Conservation (phyloP, 30 jellyfish, hydroid and myxozoan species). For the Mastigias papua region DNA sequence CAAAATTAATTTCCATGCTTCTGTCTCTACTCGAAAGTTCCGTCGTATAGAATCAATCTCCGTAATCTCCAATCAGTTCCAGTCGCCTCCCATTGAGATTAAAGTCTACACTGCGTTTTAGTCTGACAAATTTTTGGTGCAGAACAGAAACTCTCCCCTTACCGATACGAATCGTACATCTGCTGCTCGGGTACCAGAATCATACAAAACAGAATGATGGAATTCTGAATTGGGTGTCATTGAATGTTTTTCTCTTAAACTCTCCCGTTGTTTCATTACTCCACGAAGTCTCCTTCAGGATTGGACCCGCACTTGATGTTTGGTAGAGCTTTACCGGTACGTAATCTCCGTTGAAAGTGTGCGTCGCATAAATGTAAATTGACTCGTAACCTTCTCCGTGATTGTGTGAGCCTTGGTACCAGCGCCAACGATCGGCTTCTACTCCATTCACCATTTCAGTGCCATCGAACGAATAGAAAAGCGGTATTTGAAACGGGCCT, state of each 20-base stretch:
- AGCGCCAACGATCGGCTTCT: conserved; percentile 77
- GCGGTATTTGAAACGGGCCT: conserved; percentile 70
- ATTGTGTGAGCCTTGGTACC: conserved; percentile 66
- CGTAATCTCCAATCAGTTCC: too few species aligned
- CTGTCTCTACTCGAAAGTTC: too few species aligned
- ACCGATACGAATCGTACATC: too few species aligned
- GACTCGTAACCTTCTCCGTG: conserved; percentile 67
- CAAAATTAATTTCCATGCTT: too few species aligned
- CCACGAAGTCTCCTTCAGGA: conserved; percentile 55
- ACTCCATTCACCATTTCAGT: conserved; percentile 69
- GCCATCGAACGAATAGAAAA: conserved; percentile 43
- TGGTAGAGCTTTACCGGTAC: conserved; percentile 68
- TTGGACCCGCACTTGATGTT: conserved; percentile 48
- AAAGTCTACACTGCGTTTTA: too few species aligned
- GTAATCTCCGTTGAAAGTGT: conserved; percentile 48
- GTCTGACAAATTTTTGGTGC: too few species aligned
- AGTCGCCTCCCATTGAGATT: too few species aligned
- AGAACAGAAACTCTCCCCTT: too few species aligned
- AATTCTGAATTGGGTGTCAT: conserved; percentile 53
- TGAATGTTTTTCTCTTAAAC: conserved; percentile 42
- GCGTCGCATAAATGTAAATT: conserved; percentile 69
- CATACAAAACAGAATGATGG: conserved; percentile 63
- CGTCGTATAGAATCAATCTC: too few species aligned
- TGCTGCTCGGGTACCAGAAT: too few species aligned
- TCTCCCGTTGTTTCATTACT: conserved; percentile 75